Evolutionary conservation across 1,140 invertebrate genomes (phyloP).

Genomic region (Rhynchophorus ferrugineus): DNA sequence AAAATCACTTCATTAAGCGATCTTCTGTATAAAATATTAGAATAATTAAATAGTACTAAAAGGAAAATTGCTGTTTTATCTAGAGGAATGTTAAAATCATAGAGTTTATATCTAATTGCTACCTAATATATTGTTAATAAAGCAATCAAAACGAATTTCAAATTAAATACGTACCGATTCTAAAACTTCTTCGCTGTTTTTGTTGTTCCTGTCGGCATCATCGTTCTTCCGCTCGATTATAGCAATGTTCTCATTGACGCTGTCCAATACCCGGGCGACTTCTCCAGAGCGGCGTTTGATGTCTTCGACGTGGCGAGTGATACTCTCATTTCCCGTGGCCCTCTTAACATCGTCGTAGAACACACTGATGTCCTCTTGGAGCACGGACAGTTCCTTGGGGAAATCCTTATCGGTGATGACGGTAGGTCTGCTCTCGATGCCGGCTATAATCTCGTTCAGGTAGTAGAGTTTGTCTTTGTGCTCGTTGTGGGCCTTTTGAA

Average conservation of each 20-base stretch:
- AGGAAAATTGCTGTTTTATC: too few species aligned
- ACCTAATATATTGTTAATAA: too few species aligned
- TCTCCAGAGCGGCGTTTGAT: slow-evolving; percentile 50
- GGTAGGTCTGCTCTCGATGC: slow-evolving; percentile 40
- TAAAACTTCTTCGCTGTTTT: slow-evolving; percentile 27
- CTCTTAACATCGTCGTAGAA: slow-evolving; percentile 32
- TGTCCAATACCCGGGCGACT: slow-evolving; percentile 40
- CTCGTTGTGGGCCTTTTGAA: slow-evolving; percentile 76
- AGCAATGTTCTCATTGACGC: slow-evolving; percentile 34
- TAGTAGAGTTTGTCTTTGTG: slow-evolving; percentile 64
- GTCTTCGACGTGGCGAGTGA: slow-evolving; percentile 52
- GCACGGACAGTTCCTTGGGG: slow-evolving; percentile 61
- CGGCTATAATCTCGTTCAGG: slow-evolving; percentile 44
- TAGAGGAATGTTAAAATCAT: too few species aligned
- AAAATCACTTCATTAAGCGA: too few species aligned
- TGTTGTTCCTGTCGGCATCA: slow-evolving; percentile 27
- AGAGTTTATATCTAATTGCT: too few species aligned
- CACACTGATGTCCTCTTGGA: slow-evolving; percentile 63
- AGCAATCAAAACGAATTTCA: too few species aligned
- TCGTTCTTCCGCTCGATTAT: slow-evolving; percentile 25
- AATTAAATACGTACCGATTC: slow-evolving; percentile 19
- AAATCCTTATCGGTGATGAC: slow-evolving; percentile 66
- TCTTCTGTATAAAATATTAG: too few species aligned
- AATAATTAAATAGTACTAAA: too few species aligned
- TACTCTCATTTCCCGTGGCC: slow-evolving; percentile 41